Evolutionary conservation across 2,888 invertebrate genomes (phyloP).

Genomic region (Lasius platythorax): DNA sequence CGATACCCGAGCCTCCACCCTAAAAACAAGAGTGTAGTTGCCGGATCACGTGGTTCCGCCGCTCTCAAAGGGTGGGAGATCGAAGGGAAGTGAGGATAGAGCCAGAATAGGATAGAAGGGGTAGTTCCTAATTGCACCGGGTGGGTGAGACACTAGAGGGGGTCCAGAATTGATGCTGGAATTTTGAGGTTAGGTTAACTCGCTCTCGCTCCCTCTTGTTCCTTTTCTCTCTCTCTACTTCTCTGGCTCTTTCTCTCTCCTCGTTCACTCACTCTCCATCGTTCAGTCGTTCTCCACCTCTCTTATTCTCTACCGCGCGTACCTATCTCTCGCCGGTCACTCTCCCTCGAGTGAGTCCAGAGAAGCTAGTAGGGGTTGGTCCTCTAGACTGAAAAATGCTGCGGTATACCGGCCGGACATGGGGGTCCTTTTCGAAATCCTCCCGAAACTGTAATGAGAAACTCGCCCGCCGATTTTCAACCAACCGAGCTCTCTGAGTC

Average conservation of each 20-base stretch:
- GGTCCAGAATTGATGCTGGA: slow-evolving; percentile 84
- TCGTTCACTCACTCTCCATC: slow-evolving; percentile 60
- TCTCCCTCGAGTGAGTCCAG: slow-evolving; percentile 75
- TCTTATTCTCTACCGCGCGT: slow-evolving; percentile 54
- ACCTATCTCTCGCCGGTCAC: slow-evolving; percentile 69
- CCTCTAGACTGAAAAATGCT: slow-evolving; percentile 84
- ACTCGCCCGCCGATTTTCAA: slow-evolving; percentile 71
- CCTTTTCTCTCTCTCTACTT: slow-evolving; percentile 51
- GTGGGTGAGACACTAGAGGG: slow-evolving; percentile 81
- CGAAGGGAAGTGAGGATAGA: slow-evolving; percentile 81
- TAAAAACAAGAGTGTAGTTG: slow-evolving; percentile 84
- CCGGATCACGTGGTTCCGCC: slow-evolving; percentile 83
- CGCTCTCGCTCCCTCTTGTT: slow-evolving; percentile 70
- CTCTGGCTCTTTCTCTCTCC: slow-evolving; percentile 49
- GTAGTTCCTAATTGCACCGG: slow-evolving; percentile 84
- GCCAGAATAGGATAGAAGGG: slow-evolving; percentile 81
- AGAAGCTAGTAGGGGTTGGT: slow-evolving; percentile 77
- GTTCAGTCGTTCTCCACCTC: slow-evolving; percentile 61
- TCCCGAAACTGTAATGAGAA: slow-evolving; percentile 78
- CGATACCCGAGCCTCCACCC: slow-evolving; percentile 76
- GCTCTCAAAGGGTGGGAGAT: slow-evolving; percentile 76
- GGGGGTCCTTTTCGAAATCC: slow-evolving; percentile 81
- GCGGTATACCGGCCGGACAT: slow-evolving; percentile 80
- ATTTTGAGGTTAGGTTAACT: slow-evolving; percentile 84
- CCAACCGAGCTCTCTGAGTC: slow-evolving; percentile 55